Evolutionary conservation across 2,888 invertebrate genomes (phyloP).

Genomic region (Limnephilus auricula): DNA sequence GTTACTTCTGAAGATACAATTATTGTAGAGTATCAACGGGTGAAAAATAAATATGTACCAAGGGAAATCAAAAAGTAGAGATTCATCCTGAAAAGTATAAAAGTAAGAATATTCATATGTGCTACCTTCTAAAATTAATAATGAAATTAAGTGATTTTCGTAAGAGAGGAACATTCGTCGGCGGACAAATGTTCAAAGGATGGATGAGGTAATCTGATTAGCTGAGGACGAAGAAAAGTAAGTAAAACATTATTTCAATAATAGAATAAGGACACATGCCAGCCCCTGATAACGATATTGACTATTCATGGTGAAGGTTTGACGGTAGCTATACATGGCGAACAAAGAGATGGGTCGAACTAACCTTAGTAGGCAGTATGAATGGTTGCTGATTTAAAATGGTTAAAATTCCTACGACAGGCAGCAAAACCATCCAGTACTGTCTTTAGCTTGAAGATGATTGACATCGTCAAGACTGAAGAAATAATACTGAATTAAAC

Average conservation of each 20-base stretch:
- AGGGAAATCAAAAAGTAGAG: too few relatives aligned
- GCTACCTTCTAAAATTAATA: not conserved
- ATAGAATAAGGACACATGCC: not conserved
- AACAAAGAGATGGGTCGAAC: not conserved
- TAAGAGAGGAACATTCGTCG: not conserved
- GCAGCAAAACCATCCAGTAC: not conserved
- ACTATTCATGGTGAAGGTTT: not conserved
- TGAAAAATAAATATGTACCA: not conserved
- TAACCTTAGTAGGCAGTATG: not conserved
- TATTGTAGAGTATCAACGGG: not conserved
- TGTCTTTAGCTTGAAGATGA: not conserved
- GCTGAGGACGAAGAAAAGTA: not conserved
- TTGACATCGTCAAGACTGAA: not conserved
- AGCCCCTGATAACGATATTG: not conserved
- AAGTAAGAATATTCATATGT: not conserved
- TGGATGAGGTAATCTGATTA: not conserved
- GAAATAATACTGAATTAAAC: not conserved
- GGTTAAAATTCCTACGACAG: not conserved
- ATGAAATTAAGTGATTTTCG: not conserved
- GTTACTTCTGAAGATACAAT: not conserved
- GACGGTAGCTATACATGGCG: not conserved
- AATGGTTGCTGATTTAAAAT: not conserved
- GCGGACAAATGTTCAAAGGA: too few relatives aligned
- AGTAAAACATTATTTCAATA: not conserved
- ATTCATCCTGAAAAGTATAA: too few relatives aligned